Base-by-base conservation (phyloP, 2,888 invertebrate species). In the Galerucella calmariensis region DNA sequence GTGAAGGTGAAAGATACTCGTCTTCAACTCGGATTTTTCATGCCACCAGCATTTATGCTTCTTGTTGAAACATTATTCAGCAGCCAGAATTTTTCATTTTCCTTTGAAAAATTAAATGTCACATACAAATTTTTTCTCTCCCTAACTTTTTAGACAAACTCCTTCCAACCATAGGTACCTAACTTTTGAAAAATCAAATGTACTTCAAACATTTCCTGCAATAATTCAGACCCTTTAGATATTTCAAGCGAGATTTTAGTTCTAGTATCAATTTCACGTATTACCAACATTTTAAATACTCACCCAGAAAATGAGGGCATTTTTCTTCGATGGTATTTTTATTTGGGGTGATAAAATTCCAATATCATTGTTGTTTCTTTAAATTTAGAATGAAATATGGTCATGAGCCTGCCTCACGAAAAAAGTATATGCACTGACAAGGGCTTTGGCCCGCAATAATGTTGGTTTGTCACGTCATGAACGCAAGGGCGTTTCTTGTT, bases 381-480 rank as follows among this genome's bases (percentile, higher is more conserved):
- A 73, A 73, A 79, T 77, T 77, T 77, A 73, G 77, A 77, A 75
- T 76, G 75, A 77, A 73, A 76, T 79, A 77, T 77, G 67, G 68
- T 76, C 72, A 79, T 77, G 75, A 76, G 77, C 58, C 69, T 73
- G 72, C 75, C 76, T 53, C 79, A 77, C 77, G 79, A 71, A 78
- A 69, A 75, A 76, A 77, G 72, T 72, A 53, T 73, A 73, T 77
- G 76, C 76, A 73, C 73, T 75, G 59, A 71, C 72, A 70, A 72
- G 69, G 74, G 72, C 72, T 74, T 75, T 74, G 71, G 69, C 72
- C 73, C 72, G 67, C 78, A 67, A 58, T 79, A 79, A 79, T 77
- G 79, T 72, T 59, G 56, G 67, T 76, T 76, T 68, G 76, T 79
- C 79, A 79, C 79, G 79, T 75, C 56, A 79, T 71, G 75, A 74